Percentiles rank a stretch among this genome's conserved stretches.
phyloP scores from a whole-genome alignment of 1,140 invertebrate genomes.

The Megalopta genalis region DNA sequence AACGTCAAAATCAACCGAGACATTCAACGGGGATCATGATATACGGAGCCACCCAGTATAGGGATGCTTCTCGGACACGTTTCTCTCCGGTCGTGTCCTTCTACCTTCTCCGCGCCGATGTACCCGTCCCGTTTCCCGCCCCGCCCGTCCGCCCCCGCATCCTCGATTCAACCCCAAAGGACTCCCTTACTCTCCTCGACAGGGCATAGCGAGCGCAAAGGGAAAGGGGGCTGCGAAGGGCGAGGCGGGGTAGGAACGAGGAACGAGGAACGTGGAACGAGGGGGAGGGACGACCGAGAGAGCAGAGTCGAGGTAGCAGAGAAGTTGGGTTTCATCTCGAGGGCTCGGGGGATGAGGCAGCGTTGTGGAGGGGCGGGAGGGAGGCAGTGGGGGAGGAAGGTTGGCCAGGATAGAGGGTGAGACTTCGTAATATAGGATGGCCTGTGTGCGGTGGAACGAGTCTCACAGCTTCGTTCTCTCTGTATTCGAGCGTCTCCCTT shows the following conservation, averaged over 20 bases:
- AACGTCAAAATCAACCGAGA: slow-evolving; percentile 9
- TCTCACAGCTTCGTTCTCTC: slow-evolving; percentile 59
- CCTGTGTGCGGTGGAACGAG: slow-evolving; percentile 66
- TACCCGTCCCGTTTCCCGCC: slow-evolving; percentile 41
- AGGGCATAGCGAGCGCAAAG: slow-evolving; percentile 52
- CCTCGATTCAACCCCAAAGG: slow-evolving; percentile 75
- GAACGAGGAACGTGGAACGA: not conserved
- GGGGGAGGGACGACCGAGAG: slow-evolving; percentile 14
- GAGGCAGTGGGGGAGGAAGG: slow-evolving; percentile 7
- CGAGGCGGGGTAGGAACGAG: slow-evolving; percentile 35
- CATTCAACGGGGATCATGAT: slow-evolving; percentile 12
- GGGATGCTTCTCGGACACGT: slow-evolving; percentile 73
- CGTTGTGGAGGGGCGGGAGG: not conserved
- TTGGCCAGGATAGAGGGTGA: slow-evolving; percentile 64
- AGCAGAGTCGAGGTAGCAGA: slow-evolving; percentile 61
- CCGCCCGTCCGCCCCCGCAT: slow-evolving; percentile 45
- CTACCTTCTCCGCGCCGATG: slow-evolving; percentile 66
- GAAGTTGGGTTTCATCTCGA: slow-evolving; percentile 77
- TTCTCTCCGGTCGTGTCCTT: slow-evolving; percentile 75
- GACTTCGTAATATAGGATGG: slow-evolving; percentile 69
- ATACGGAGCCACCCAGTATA: slow-evolving; percentile 51
- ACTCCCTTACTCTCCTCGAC: slow-evolving; percentile 65
- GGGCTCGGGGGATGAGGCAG: slow-evolving; percentile 63
- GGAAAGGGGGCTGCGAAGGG: not conserved
- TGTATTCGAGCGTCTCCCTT: slow-evolving; percentile 53